Percentiles rank a stretch among this genome's conserved stretches.
These are phyloP conservation scores for Pomacea canaliculata DNA, from an alignment of 2,888 invertebrate species.

Conservation along the genomic window DNA sequence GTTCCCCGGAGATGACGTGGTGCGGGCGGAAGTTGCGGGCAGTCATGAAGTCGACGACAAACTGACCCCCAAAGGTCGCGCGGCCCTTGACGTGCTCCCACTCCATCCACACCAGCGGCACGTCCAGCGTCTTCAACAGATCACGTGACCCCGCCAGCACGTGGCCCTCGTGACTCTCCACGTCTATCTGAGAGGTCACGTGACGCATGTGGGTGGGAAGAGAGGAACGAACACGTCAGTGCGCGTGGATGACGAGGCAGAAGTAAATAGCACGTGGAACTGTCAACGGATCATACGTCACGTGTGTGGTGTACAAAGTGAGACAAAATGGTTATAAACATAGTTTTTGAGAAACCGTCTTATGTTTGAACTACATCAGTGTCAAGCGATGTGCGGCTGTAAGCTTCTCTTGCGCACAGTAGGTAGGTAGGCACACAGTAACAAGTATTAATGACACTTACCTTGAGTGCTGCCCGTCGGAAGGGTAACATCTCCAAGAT, in stretches of 20 bases:
- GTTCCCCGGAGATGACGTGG: slow-evolving; percentile 1
- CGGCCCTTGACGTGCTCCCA: slow-evolving; percentile 12
- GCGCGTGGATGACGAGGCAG: no score
- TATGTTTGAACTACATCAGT: no score
- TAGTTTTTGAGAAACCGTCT: no score
- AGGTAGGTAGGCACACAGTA: no score
- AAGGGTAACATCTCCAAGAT: slow-evolving; percentile 4
- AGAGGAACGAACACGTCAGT: no score
- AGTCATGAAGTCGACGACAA: slow-evolving; percentile 4
- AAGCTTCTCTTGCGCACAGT: no score
- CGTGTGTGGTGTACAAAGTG: no score
- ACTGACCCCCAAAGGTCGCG: neutral
- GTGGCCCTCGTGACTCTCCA: slow-evolving; percentile 20
- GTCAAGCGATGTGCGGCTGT: no score
- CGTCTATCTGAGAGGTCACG: slow-evolving; percentile 6
- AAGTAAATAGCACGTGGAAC: no score
- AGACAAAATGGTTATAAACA: no score
- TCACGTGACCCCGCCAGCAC: slow-evolving; percentile 10
- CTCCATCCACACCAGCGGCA: slow-evolving; percentile 20
- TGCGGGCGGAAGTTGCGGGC: neutral
- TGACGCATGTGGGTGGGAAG: no score
- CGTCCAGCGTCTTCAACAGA: slow-evolving; percentile 14
- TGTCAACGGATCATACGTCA: no score
- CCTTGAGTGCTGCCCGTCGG: slow-evolving; percentile 5
- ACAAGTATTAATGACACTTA: neutral